A percentile compares a stretch with the other conserved stretches of the same genome.
Evolutionary conservation across 2,888 invertebrate genomes (phyloP).

Genomic region (Lamellibrachia satsuma): DNA sequence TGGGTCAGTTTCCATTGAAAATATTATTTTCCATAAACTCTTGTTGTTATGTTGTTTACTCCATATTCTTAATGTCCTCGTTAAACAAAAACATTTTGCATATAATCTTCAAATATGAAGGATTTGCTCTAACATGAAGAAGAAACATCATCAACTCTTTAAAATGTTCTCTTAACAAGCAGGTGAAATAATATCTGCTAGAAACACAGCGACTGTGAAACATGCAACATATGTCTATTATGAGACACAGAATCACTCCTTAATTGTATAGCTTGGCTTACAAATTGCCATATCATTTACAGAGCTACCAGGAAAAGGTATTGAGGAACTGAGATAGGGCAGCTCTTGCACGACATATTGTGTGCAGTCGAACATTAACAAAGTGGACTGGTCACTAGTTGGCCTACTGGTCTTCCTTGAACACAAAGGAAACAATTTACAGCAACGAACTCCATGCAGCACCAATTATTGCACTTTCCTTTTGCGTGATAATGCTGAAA

Average conservation of each 20-base stretch:
- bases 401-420: not conserved
- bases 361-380: not conserved
- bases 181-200: not conserved
- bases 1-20: no score
- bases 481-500: not conserved
- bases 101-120: not conserved
- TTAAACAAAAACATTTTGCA: not conserved
- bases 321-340: not conserved
- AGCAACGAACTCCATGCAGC: not conserved
- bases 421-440: not conserved
- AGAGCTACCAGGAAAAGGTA: not conserved
- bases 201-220: not conserved
- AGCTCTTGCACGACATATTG: not conserved
- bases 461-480: slow-evolving; percentile 3
- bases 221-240: not conserved
- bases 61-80: not conserved
- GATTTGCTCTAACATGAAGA: no score
- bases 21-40: not conserved
- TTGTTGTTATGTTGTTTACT: not conserved
- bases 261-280: not conserved
- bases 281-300: slow-evolving; percentile 6
- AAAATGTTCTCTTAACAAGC: not conserved
- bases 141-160: not conserved
- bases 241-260: not conserved
- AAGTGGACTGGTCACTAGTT: not conserved